A percentile compares a stretch with the other conserved stretches of the same genome.
phyloP scores from a whole-genome alignment of 2,888 invertebrate genomes.

The Mythimna pallens region DNA sequence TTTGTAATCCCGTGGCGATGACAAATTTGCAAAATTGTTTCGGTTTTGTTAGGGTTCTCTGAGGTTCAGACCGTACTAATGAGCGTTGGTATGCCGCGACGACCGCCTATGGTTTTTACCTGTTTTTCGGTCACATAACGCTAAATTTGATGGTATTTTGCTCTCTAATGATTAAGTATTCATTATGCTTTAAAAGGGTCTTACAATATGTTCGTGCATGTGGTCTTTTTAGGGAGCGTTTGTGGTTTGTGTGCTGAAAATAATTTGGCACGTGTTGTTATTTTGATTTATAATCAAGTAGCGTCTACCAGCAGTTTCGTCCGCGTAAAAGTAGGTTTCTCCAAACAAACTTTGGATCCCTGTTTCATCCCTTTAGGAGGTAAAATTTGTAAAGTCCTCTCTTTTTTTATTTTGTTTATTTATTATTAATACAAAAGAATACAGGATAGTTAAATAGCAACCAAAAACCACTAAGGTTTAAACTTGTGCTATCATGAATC shows the following conservation, averaged over 20 bases:
- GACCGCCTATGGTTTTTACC: slow-evolving; percentile 62
- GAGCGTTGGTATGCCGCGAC: slow-evolving; percentile 56
- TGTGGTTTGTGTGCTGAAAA: slow-evolving; percentile 35
- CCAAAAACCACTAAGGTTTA: too few species aligned
- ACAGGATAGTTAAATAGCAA: too few species aligned
- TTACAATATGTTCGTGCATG: slow-evolving; percentile 38
- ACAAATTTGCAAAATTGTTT: slow-evolving; percentile 71
- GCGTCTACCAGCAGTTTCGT: too few species aligned
- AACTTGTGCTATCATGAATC: too few species aligned
- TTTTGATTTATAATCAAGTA: background rate
- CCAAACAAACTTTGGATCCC: too few species aligned
- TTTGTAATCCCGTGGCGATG: slow-evolving; percentile 69
- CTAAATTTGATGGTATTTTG: slow-evolving; percentile 51
- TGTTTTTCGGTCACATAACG: slow-evolving; percentile 53
- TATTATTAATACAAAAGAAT: too few species aligned
- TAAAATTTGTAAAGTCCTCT: too few species aligned
- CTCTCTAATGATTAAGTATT: slow-evolving; percentile 54
- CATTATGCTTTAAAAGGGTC: slow-evolving; percentile 57
- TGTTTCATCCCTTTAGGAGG: too few species aligned
- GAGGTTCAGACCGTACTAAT: slow-evolving; percentile 63
- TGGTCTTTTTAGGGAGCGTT: slow-evolving; percentile 24
- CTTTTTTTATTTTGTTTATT: too few species aligned
- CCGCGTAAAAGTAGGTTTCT: too few species aligned
- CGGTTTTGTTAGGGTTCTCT: slow-evolving; percentile 65
- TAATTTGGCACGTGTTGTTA: background rate